Conservation (phyloP, 2,113 vertebrate species). For the Hippocampus mohnikei region DNA sequence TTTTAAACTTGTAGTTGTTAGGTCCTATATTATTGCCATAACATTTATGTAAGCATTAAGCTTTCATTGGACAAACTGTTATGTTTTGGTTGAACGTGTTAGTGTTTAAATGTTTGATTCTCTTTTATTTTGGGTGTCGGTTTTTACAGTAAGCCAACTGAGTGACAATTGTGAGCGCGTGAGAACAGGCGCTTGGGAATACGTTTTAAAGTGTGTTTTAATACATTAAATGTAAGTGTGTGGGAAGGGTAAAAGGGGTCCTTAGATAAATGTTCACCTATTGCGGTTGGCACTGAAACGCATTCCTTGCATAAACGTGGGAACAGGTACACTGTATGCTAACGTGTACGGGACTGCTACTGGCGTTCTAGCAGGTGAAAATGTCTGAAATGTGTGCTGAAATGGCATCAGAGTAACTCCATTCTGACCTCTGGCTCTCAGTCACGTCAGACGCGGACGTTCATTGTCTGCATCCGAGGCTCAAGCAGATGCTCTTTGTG, state of each 20-base stretch:
- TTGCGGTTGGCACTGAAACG: no score
- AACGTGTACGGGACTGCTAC: not conserved
- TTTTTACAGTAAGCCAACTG: not conserved
- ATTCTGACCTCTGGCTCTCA: not conserved
- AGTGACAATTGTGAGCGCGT: not conserved
- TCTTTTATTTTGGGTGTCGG: not conserved
- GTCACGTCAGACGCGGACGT: not conserved
- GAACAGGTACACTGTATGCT: not conserved
- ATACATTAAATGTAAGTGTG: no score
- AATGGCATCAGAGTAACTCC: not conserved
- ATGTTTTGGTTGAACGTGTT: no score
- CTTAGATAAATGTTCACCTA: no score
- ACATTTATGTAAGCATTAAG: no score
- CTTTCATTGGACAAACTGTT: no score
- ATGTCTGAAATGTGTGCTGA: not conserved
- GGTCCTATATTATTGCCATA: no score
- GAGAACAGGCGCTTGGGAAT: not conserved
- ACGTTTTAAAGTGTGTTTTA: not conserved
- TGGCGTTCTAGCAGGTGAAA: not conserved
- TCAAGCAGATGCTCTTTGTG: slow-evolving; percentile 31
- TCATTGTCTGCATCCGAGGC: slow-evolving; percentile 9
- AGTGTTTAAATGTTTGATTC: not conserved
- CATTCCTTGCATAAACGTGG: not conserved
- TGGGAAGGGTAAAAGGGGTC: no score
- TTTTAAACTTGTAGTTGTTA: not conserved